A percentile compares a stretch with the other conserved stretches of the same genome.
Conservation (phyloP, 1,140 invertebrate species). For the Orchesella cincta region DNA sequence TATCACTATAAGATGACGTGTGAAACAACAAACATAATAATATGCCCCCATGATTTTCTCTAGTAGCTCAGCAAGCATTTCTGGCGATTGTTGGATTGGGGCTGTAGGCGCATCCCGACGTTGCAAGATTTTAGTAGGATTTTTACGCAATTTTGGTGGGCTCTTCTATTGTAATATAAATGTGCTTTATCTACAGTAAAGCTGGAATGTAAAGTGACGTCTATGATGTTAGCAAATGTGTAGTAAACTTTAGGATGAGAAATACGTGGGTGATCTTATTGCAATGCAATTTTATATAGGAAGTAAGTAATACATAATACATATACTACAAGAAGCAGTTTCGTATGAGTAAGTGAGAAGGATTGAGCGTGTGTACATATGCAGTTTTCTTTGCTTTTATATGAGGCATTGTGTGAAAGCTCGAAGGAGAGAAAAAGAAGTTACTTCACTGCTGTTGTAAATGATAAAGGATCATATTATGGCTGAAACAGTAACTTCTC, state of each 20-base stretch:
- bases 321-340: background rate
- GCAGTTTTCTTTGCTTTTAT: background rate
- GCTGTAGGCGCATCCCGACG: no score
- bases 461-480: constrained; percentile 12
- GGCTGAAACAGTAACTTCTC: constrained; percentile 18
- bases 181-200: constrained; percentile 3
- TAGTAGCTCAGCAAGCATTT: no score
- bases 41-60: no score
- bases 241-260: constrained; percentile 15
- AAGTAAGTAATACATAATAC: background rate
- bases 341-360: no score
- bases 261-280: background rate
- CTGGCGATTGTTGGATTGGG: no score
- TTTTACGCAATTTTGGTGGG: constrained; percentile 1
- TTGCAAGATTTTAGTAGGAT: background rate
- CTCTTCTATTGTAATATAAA: constrained; percentile 3
- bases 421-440: background rate
- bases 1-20: no score
- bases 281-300: background rate
- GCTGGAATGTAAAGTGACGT: constrained; percentile 5
- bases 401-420: background rate
- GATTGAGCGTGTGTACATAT: background rate
- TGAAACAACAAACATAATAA: no score
- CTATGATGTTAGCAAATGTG: constrained; percentile 6
- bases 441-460: constrained; percentile 7